These are phyloP conservation scores for Coelopa pilipes DNA, from an alignment of 2,888 invertebrate genomes.

Conservation along the genomic window DNA sequence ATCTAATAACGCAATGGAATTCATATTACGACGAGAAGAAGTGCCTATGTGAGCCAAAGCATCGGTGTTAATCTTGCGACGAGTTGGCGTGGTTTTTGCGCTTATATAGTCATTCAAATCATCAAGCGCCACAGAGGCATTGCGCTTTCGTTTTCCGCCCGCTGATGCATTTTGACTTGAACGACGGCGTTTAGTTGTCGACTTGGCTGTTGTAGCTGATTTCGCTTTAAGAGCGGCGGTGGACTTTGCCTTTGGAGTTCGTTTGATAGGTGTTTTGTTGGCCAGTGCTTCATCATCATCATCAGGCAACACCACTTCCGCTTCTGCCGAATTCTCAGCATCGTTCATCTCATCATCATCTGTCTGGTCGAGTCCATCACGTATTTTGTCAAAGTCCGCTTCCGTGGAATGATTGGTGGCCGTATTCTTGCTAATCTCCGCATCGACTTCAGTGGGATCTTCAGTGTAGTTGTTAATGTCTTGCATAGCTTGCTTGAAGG, in stretches of 20 bases:
- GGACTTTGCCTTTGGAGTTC: conserved; percentile 56
- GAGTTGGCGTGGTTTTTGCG: conserved; percentile 51
- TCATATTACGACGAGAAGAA: conserved; percentile 57
- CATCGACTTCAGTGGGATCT: conserved; percentile 70
- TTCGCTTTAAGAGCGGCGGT: conserved; percentile 38
- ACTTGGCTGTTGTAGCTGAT: conserved; percentile 42
- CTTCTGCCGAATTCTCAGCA: conserved; percentile 42
- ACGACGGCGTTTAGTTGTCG: conserved; percentile 56
- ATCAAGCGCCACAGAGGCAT: conserved; percentile 68
- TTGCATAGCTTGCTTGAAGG: conserved; percentile 81
- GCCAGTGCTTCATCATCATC: conserved; percentile 38
- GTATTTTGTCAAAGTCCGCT: conserved; percentile 78
- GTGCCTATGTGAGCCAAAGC: conserved; percentile 51
- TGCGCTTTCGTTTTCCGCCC: conserved; percentile 66
- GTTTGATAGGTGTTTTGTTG: conserved; percentile 51
- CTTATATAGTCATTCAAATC: conserved; percentile 50
- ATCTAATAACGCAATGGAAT: conserved; percentile 63
- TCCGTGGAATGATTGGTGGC: conserved; percentile 70
- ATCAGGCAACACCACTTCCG: background rate
- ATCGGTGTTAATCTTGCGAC: conserved; percentile 57
- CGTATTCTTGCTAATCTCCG: conserved; percentile 56
- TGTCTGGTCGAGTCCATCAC: conserved; percentile 67
- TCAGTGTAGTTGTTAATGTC: conserved; percentile 83
- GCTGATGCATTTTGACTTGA: conserved; percentile 45
- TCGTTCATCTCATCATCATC: conserved; percentile 52